phyloP scores from a whole-genome alignment of 2,797 vertebrate species.

The Oophaga sylvatica region DNA sequence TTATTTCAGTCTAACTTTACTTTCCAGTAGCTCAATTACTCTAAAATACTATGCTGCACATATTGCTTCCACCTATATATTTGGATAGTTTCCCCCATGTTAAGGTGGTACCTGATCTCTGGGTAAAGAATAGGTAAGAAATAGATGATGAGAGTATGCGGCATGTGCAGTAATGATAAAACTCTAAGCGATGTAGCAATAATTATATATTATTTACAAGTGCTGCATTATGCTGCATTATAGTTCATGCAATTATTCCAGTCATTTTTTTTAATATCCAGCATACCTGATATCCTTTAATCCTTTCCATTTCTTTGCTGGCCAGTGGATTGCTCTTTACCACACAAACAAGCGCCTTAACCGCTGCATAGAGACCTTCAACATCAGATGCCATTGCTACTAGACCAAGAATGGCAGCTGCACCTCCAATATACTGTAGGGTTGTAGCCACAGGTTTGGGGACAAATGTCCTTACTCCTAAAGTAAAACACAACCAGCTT shows the following conservation, averaged over 20 bases:
- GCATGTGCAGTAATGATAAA: too few species aligned
- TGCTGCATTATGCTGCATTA: too few species aligned
- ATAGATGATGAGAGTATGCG: too few species aligned
- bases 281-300: constrained; percentile 94
- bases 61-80: too few species aligned
- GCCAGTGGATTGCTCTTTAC: constrained; percentile 97
- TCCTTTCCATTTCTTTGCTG: constrained; percentile 99
- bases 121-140: neutral
- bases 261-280: neutral
- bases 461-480: constrained; percentile 93
- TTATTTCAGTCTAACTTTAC: too few species aligned
- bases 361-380: constrained; percentile 95
- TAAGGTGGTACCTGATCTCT: neutral
- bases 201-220: neutral
- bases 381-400: constrained; percentile 99
- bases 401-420: constrained; percentile 94
- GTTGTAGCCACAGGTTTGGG: constrained; percentile 95
- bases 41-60: too few species aligned
- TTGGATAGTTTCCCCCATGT: neutral
- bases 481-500: constrained; percentile 30
- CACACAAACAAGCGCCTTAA: constrained; percentile 96
- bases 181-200: too few species aligned
- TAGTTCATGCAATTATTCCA: neutral
- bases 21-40: too few species aligned
- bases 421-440: constrained; percentile 94